Base-by-base conservation (phyloP, 2,888 invertebrate species). In the Apocheima hispidaria region DNA sequence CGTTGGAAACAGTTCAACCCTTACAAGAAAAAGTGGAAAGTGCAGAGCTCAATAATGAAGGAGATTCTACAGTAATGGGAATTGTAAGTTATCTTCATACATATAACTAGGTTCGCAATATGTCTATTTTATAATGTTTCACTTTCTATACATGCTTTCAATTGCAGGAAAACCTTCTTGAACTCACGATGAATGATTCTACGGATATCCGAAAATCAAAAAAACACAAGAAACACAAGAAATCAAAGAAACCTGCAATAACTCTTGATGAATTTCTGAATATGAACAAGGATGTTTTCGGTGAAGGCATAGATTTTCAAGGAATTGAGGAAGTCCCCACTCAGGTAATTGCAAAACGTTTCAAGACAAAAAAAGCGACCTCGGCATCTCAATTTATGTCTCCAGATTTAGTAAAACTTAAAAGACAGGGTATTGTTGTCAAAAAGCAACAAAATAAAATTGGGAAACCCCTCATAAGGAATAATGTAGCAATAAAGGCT, bases 221-320 rank as follows among this genome's bases (percentile, higher is more conserved):
- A 70, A 92, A 92, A 69, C 88, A 88, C 62, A 92, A 91, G 67
- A 92, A 92, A 72, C 90, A 88, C 63, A 92, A 90, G 71, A 91
- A 90, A 68, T 87, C 90, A 0, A 92, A 92, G 69, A 92, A 91
- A 65, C 61, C 85, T 1, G 84, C 92, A 9, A 93, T 93, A 62
- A 92, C 93, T 14, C 81, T 93, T 12, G 90, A 92, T 70, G 90
- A 93, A 66, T 93, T 93, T 63, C 70, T 93, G 20, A 92, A 86
- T 70, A 93, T 93, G 93, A 92, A 93, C 68, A 84, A 86, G 69
- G 92, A 93, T 71, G 89, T 93, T 2, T 93, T 93, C 75, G 92
- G 92, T 28, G 91, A 92, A 75, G 90, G 83, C 20, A 70, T 92
- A 56, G 87, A 92, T 72, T 83, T 91, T 65, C 88, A 92, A 66